Conservation (phyloP, 2,888 invertebrate genomes). For the Unio pictorum region DNA sequence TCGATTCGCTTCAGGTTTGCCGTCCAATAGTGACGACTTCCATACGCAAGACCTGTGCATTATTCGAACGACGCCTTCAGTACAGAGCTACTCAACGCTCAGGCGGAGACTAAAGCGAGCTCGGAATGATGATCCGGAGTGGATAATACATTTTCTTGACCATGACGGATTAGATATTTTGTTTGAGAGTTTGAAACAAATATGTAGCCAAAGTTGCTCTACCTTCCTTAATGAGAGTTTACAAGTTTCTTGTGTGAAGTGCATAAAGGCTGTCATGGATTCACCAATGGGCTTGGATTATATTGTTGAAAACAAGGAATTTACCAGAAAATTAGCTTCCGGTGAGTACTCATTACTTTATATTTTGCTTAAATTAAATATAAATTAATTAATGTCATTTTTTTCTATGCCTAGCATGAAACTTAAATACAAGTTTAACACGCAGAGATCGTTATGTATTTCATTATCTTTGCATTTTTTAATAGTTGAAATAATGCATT, state of each 20-base stretch:
- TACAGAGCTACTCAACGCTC: conserved; percentile 44
- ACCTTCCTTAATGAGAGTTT: conserved; percentile 54
- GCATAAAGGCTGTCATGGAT: conserved; percentile 79
- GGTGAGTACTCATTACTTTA: conserved; percentile 70
- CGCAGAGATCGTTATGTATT: too few species aligned
- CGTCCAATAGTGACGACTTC: conserved; percentile 18
- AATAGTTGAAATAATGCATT: too few species aligned
- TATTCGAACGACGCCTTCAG: conserved; percentile 42
- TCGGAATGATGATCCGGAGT: conserved; percentile 40
- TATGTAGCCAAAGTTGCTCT: conserved; percentile 36
- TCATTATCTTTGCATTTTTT: too few species aligned
- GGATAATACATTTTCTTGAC: conserved; percentile 53
- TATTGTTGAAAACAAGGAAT: conserved; percentile 95
- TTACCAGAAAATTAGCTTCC: conserved; percentile 90
- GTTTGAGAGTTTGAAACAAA: conserved; percentile 53
- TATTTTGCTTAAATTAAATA: neutral
- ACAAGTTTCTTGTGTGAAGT: conserved; percentile 54
- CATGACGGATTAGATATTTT: conserved; percentile 57
- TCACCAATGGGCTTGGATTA: conserved; percentile 94
- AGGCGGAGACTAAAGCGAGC: conserved; percentile 44
- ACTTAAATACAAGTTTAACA: too few species aligned
- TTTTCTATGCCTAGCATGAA: too few species aligned
- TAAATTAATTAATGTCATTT: too few species aligned
- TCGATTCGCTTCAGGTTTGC: conserved; percentile 30
- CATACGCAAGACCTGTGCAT: conserved; percentile 28